phyloP scores from a whole-genome alignment of 2,113 vertebrate genomes.

The Phaetusa simplex region DNA sequence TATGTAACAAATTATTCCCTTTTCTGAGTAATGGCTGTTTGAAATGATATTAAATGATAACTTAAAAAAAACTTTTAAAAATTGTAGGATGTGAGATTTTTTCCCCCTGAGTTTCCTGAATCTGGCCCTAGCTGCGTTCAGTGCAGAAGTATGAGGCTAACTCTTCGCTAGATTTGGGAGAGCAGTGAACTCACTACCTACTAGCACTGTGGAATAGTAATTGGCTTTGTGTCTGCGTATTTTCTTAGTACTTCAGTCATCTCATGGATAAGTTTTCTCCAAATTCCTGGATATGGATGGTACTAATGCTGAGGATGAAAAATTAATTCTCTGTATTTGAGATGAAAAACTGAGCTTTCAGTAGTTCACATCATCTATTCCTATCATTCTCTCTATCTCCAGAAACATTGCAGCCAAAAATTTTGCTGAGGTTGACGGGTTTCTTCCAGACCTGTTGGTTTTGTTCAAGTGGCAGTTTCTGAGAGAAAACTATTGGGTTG shows the following conservation, averaged over 20 bases:
- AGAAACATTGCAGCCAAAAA: background rate
- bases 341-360: background rate
- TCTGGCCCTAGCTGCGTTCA: background rate
- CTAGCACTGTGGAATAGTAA: background rate
- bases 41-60: background rate
- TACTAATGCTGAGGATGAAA: background rate
- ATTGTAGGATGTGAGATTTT: background rate
- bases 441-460: background rate
- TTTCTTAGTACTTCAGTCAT: background rate
- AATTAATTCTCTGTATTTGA: background rate
- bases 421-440: background rate
- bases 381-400: background rate
- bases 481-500: background rate
- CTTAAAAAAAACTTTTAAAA: background rate
- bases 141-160: background rate
- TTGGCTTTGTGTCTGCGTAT: background rate
- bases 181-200: background rate
- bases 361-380: background rate
- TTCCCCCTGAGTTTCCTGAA: background rate
- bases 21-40: background rate
- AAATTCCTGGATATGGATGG: background rate
- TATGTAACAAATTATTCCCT: background rate
- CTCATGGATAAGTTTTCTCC: background rate
- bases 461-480: background rate
- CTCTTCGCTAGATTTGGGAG: background rate